Evolutionary conservation across 2,888 invertebrate species (phyloP).

Genomic region (Didymodactylos carnosus): DNA sequence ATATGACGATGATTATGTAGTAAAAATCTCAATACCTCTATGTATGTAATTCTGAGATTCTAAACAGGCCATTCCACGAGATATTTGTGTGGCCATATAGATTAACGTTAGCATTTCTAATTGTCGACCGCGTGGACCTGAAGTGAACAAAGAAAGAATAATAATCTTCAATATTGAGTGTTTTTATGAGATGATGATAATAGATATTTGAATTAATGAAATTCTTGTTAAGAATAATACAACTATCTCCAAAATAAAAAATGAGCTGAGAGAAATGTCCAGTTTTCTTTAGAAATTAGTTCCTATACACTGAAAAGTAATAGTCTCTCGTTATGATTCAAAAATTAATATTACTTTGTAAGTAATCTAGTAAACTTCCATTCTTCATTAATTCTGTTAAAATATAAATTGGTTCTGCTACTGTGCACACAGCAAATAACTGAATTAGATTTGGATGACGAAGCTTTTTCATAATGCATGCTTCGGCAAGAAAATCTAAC

Average conservation of each 20-base stretch:
- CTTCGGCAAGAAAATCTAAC: conserved; percentile 95
- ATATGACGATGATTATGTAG: not conserved
- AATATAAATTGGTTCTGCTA: conserved; percentile 96
- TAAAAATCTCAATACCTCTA: not conserved
- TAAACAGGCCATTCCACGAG: conserved; percentile 94
- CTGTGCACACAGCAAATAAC: conserved; percentile 91
- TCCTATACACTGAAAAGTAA: too few species aligned
- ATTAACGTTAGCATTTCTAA: conserved; percentile 66
- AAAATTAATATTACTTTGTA: conserved; percentile 37
- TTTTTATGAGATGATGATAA: too few species aligned
- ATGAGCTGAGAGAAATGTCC: too few species aligned
- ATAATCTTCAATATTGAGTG: too few species aligned
- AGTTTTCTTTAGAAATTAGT: too few species aligned
- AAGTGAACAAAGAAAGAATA: too few species aligned
- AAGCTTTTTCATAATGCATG: conserved; percentile 97
- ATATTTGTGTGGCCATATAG: conserved; percentile 95
- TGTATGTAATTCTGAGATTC: conserved; percentile 98
- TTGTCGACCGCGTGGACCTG: conserved; percentile 51
- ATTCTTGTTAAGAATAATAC: too few species aligned
- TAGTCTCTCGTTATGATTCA: too few species aligned
- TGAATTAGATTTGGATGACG: conserved; percentile 87
- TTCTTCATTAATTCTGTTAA: conserved; percentile 98
- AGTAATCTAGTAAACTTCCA: conserved; percentile 77
- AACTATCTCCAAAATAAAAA: too few species aligned
- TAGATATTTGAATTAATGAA: too few species aligned